These are phyloP conservation scores for Pipistrellus pygmaeus DNA, from an alignment of 2,797 vertebrate genomes.

Conservation along the genomic window DNA sequence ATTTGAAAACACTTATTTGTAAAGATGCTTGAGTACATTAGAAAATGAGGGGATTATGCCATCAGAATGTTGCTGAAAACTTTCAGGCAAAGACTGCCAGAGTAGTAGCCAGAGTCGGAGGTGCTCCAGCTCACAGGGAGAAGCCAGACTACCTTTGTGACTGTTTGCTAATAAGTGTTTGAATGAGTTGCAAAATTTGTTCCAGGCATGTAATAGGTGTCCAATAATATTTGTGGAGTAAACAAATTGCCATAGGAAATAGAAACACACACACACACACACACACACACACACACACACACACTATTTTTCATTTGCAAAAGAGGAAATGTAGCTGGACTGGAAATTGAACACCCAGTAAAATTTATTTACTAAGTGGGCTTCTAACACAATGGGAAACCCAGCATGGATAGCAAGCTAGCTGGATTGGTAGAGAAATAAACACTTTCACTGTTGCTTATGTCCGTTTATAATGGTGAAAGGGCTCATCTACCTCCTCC, in stretches of 20 bases:
- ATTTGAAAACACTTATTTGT: background rate
- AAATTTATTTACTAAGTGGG: background rate
- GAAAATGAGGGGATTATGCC: background rate
- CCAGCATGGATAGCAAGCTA: background rate
- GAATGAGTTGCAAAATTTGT: background rate
- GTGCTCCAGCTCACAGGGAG: background rate
- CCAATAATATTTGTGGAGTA: background rate
- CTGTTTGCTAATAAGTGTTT: background rate
- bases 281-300: no score
- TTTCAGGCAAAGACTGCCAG: background rate
- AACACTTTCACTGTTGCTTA: background rate
- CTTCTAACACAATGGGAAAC: background rate
- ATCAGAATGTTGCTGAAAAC: background rate
- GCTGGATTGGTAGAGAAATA: background rate
- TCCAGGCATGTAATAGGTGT: background rate
- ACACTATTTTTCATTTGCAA: background rate
- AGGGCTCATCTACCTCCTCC: slow-evolving; percentile 4
- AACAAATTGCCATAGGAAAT: background rate
- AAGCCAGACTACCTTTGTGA: background rate
- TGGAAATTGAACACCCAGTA: background rate
- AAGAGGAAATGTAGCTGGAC: background rate
- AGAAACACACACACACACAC: no score
- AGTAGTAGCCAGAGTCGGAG: background rate
- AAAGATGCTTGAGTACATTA: background rate
- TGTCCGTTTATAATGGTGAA: background rate